Conservation (phyloP, 2,888 invertebrate species). For the Cantharis flavilabris region DNA sequence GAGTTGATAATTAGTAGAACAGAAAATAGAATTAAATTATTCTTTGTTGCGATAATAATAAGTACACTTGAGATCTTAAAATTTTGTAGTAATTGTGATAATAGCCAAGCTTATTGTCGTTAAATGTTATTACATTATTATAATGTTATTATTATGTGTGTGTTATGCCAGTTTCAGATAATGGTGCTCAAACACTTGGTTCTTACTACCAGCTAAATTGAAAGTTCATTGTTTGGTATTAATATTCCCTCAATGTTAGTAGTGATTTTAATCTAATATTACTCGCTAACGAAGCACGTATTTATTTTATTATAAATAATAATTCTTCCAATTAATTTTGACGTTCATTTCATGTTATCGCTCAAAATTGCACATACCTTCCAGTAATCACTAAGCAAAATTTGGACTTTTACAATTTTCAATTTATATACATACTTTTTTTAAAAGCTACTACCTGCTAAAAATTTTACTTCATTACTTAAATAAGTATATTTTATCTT, state of each 20-base stretch:
- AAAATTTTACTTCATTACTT: background rate
- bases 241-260: background rate
- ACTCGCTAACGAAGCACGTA: background rate
- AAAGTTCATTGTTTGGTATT: background rate
- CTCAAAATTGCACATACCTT: background rate
- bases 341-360: background rate
- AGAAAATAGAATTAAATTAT: background rate
- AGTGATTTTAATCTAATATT: background rate
- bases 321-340: background rate
- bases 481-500: background rate
- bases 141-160: background rate
- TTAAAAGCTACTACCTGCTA: background rate
- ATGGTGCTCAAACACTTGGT: background rate
- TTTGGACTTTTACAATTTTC: background rate
- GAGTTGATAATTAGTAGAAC: background rate
- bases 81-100: background rate
- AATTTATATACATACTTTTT: background rate
- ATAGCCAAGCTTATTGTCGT: background rate
- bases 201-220: background rate
- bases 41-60: background rate
- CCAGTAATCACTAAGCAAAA: background rate
- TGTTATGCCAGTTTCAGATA: background rate
- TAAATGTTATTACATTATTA: background rate
- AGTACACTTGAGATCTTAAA: background rate
- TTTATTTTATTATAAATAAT: background rate